Evolutionary conservation across 2,797 vertebrate species (phyloP), one percentile per base, ranked within the genome.

Genomic region (Steatocranus sp.): DNA sequence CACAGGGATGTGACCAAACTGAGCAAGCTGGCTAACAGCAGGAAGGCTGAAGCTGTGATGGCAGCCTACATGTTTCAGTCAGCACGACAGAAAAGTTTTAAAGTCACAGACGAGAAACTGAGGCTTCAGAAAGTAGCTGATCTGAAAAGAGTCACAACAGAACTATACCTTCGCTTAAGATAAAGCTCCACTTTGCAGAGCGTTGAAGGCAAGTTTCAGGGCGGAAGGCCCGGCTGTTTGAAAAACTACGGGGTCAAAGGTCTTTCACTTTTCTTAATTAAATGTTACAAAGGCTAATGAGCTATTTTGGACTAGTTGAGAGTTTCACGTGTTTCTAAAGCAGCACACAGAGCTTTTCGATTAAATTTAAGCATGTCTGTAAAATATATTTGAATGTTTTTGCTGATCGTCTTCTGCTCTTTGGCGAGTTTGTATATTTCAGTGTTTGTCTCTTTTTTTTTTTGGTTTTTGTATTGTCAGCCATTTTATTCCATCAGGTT

Each of bases 1-100:
- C 0, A 23, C n/a, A 23, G 61, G 7, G 11, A 66, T 3, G 34
- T 9, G 0, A 43, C 38, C 63, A 0, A 11, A 7, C 63, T 0
- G 10, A n/a, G 56, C 10, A 0, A 61, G 30, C 56, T 61, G 30
- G 30, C 56, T n/a, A 11, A 34, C 56, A 34, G 30, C 30, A 61
- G 56, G 10, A 11, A 58, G 30, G 30, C 17, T 58, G 54, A 34
- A 58, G 1, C 54, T 58, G 15, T 58, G 54, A 58, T 3, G 54
- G 27, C 27, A 11, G 54, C 27, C 27, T 18, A 0, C 56, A 34
- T 7, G 56, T n/a, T 58, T 58, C 7, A 58, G 56, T 34, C 56
- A 58, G 54, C 54, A 3, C 4, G 15, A 58, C 54, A 58, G 54
- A 32, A 58, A 58, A 10, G 61, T 25, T 68, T 68, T 3, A 41